Base-by-base conservation (phyloP, 2,888 invertebrate species). In the Rhogogaster chlorosoma region DNA sequence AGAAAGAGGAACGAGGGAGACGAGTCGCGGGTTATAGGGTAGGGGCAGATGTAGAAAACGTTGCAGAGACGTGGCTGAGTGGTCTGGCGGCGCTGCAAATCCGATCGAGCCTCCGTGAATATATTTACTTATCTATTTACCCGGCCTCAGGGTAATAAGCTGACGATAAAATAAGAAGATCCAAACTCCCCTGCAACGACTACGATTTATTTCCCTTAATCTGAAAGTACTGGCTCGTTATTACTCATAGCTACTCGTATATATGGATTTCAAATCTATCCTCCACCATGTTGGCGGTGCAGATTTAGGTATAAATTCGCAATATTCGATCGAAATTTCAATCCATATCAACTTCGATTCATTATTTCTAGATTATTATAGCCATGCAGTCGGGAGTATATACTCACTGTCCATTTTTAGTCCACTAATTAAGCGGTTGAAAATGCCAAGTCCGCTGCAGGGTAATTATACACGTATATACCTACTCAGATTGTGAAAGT, bases 61-160 rank as follows among this genome's bases (percentile, higher is more conserved):
- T 73, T 53, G 64, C 53, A 78, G 77, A 77, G 77, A 64, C 84
- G 84, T 73, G 71, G 84, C 84, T 70, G 83, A 91, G 89, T 90
- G 88, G 83, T 83, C 83, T 83, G 83, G 88, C 88, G 87, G 88
- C 88, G 86, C 78, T 87, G 91, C 88, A 92, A 93, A 93, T 92
- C 91, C 91, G 91, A 93, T 93, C 92, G 92, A 92, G 90, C 91
- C 89, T 90, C 91, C 88, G 90, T 89, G 89, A 93, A 92, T 93
- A 92, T 92, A 92, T 92, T 93, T 93, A 93, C 92, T 92, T 92
- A 91, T 92, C 93, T 93, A 92, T 92, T 91, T 90, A 78, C 80
- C 80, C 90, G 88, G 87, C 88, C 89, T 88, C 87, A 87, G 88
- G 89, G 90, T 92, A 92, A 92, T 91, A 91, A 92, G 90, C 90